A percentile compares a stretch with the other conserved stretches of the same genome.
Conservation (phyloP, 2,888 invertebrate species). For the Watsonalla cultraria region DNA sequence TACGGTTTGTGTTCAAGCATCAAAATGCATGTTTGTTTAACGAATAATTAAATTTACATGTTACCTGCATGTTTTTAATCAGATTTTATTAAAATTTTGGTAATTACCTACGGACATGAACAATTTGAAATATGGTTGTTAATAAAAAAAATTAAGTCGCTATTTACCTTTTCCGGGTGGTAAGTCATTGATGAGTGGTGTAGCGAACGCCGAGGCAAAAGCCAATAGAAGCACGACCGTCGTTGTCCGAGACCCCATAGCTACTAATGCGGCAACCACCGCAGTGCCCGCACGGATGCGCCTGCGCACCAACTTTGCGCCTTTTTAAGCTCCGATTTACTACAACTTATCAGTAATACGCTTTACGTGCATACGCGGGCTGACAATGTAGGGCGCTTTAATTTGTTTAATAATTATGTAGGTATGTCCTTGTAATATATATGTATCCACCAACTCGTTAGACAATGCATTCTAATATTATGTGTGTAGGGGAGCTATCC, state of each 20-base stretch:
- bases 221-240: conserved; percentile 49
- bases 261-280: conserved; percentile 39
- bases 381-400: conserved; percentile 2
- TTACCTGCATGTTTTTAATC: too few species aligned
- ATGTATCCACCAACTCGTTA: too few species aligned
- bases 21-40: too few species aligned
- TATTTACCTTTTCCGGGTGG: conserved; percentile 58
- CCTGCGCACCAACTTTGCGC: conserved; percentile 39
- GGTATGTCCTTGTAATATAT: neutral
- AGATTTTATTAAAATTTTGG: too few species aligned
- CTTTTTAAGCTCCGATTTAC: conserved; percentile 52
- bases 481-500: too few species aligned
- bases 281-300: conserved; percentile 44
- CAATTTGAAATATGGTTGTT: neutral
- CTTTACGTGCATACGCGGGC: conserved; percentile 10
- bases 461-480: too few species aligned
- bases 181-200: conserved; percentile 59
- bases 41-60: too few species aligned
- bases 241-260: conserved; percentile 57
- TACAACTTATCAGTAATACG: conserved; percentile 29
- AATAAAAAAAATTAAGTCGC: conserved; percentile 5
- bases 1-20: too few species aligned
- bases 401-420: neutral
- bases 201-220: conserved; percentile 36
- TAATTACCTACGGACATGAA: too few species aligned